phyloP scores from a whole-genome alignment of 2,113 vertebrate species.

The Hippocampus comes region DNA sequence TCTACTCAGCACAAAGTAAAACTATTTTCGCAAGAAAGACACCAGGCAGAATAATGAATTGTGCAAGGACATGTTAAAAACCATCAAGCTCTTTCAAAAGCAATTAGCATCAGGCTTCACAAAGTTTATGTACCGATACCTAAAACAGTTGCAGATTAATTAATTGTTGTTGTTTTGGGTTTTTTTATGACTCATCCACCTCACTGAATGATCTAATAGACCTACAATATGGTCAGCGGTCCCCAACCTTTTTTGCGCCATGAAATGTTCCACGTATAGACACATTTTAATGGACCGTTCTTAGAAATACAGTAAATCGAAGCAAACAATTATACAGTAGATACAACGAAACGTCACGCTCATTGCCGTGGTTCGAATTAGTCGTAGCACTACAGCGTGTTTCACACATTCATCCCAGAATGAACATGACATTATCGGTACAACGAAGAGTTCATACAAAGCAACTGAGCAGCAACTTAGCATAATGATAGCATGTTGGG shows the following conservation, averaged over 20 bases:
- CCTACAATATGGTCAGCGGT: no score
- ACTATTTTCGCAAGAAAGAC: not conserved
- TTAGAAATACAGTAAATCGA: no score
- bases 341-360: no score
- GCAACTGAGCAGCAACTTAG: slow-evolving; percentile 4
- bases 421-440: not conserved
- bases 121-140: slow-evolving; percentile 41
- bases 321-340: no score
- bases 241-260: no score
- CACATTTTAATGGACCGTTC: no score
- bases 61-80: slow-evolving; percentile 38
- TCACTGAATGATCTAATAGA: no score
- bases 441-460: slow-evolving; percentile 6
- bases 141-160: slow-evolving; percentile 44
- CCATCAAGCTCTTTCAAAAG: slow-evolving; percentile 47
- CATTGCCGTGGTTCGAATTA: no score
- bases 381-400: no score
- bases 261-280: no score
- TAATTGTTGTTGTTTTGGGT: not conserved
- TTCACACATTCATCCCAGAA: slow-evolving; percentile 1
- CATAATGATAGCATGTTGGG: not conserved
- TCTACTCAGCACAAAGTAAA: not conserved
- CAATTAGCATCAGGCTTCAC: slow-evolving; percentile 44
- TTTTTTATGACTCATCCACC: not conserved
- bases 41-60: slow-evolving; percentile 41